Evolutionary conservation across 2,113 vertebrate species (phyloP).

Genomic region (Gyps fulvus): DNA sequence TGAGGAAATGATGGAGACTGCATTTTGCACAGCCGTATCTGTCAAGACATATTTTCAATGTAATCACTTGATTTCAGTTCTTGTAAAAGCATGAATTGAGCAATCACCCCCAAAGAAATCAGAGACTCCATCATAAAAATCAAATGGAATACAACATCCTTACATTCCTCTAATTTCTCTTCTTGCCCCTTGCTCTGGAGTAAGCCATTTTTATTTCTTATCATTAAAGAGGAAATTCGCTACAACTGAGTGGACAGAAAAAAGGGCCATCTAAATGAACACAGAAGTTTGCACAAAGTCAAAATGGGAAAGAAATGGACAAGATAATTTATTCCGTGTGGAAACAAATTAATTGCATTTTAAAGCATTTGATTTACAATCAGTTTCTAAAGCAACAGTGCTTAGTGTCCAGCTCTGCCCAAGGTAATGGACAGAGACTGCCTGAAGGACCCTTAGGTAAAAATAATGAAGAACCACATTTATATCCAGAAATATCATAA

Average conservation of each 20-base stretch:
- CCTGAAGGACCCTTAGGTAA: background rate
- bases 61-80: conserved; percentile 44
- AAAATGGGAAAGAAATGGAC: background rate
- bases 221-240: background rate
- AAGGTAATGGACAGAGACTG: background rate
- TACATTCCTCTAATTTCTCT: background rate
- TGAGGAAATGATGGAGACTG: background rate
- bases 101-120: conserved; percentile 16
- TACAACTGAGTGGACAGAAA: background rate
- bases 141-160: conserved; percentile 1
- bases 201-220: background rate
- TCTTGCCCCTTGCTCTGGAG: background rate
- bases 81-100: conserved; percentile 20
- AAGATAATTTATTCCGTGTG: background rate
- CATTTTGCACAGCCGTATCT: background rate
- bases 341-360: background rate
- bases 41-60: conserved; percentile 10
- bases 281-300: background rate
- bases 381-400: background rate
- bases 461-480: background rate
- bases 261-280: background rate
- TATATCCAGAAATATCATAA: background rate
- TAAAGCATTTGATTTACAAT: background rate
- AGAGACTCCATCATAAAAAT: background rate
- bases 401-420: background rate